Conservation (phyloP, 2,113 vertebrate species). For the Pedionomus torquatus region DNA sequence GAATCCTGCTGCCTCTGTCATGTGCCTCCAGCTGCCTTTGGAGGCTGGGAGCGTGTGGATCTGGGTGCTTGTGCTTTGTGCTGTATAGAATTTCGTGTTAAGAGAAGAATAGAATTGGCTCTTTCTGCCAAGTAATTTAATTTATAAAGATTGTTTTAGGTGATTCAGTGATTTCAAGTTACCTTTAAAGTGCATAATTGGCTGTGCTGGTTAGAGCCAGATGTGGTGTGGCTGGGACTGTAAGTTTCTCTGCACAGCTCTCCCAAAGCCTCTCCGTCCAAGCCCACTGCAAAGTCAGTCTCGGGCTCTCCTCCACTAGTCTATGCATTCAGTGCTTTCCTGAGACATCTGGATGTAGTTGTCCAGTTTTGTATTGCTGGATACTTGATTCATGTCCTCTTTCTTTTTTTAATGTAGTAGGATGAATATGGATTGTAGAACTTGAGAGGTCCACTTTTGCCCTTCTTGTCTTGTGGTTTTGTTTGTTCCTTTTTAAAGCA, state of each 20-base stretch:
- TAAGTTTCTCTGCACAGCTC: background rate
- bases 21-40: constrained; percentile 43
- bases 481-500: constrained; percentile 33
- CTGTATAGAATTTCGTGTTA: background rate
- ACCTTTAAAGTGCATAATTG: background rate
- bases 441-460: constrained; percentile 39
- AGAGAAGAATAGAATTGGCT: background rate
- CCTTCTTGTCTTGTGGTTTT: constrained; percentile 13
- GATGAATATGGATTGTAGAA: constrained; percentile 40
- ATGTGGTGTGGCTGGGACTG: background rate
- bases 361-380: constrained; percentile 9
- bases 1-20: constrained; percentile 65
- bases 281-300: constrained; percentile 45
- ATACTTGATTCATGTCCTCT: constrained; percentile 4
- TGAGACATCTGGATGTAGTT: background rate
- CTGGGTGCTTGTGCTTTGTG: constrained; percentile 55
- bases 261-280: background rate
- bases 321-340: background rate
- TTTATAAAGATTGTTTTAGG: background rate
- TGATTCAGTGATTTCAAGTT: background rate
- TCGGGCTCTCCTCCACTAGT: background rate
- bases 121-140: background rate
- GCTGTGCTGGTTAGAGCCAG: background rate
- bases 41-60: constrained; percentile 46
- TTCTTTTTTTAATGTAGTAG: constrained; percentile 11